Conservation (phyloP, 1,140 invertebrate species). For the Paraescarpia echinospica region DNA sequence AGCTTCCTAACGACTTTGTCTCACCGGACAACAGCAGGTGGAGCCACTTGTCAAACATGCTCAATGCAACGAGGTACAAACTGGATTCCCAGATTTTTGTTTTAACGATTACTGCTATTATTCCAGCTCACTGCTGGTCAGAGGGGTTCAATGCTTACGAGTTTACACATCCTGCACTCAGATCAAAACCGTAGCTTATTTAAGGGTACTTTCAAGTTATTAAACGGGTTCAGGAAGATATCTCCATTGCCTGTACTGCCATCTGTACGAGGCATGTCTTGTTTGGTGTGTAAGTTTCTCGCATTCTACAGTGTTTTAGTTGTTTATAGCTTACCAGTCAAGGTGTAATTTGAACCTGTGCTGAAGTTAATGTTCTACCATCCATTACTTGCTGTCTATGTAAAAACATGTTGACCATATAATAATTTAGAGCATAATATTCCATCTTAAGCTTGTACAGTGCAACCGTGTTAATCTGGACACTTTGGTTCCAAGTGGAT, state of each 20-base stretch:
- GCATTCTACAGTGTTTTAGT: neutral
- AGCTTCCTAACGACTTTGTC: neutral
- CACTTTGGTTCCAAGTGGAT: too few species aligned
- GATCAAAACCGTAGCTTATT: neutral
- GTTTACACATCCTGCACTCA: neutral
- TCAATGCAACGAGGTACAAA: neutral
- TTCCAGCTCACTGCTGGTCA: neutral
- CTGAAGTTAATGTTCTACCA: too few species aligned
- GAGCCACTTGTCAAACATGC: neutral
- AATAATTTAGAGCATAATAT: too few species aligned
- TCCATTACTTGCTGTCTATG: too few species aligned
- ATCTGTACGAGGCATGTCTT: neutral
- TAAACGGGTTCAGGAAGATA: neutral
- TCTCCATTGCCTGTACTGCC: neutral
- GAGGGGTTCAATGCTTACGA: neutral
- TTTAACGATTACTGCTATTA: neutral
- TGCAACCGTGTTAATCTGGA: too few species aligned
- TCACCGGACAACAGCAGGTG: neutral
- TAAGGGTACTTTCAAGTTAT: too few species aligned
- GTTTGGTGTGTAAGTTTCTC: neutral
- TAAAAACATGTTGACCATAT: too few species aligned
- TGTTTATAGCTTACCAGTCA: neutral
- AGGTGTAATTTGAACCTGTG: too few species aligned
- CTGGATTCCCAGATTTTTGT: neutral
- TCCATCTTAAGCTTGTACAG: too few species aligned